Base-by-base conservation (phyloP, 2,113 vertebrate genomes). In the Gopherus evgoodei region DNA sequence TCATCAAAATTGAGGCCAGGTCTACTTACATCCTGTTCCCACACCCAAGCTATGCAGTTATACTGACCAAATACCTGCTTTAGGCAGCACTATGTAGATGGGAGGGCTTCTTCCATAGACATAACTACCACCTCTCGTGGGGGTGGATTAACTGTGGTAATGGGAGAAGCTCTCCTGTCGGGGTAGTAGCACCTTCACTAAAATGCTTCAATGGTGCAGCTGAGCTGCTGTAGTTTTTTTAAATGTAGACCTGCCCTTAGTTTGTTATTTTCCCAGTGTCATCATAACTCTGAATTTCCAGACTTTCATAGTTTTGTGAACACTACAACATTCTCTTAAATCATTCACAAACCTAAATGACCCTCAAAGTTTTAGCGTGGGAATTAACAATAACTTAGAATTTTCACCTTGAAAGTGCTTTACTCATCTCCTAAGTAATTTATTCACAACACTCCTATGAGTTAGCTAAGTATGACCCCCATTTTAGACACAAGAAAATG, bases 401-500 rank as follows among this genome's bases (percentile, higher is more conserved):
- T 81, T 88, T 85, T 47, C 80, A 83, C 50, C 35, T 75, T 85
- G 19, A 83, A 90, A 93, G 81, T 25, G 1, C 22, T 92, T 56
- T 88, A 85, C 83, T 83, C 5, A 90, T 3, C 7, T 90, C 91
- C 83, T 56, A 50, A 88, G n/a, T 12, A 62, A 72, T 86, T 93
- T 88, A 83, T 65, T 89, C 25, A 75, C 49, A 81, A 35, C 0
- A 0, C 53, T 12, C 24, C 62, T 90, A 25, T 13, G 79, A 93
- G 35, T 38, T 0, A 88, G 35, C 44, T 35, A 8, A 88, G 7
- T 62, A 86, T 25, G 83, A 96, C 78, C 69, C 14, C 8, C 14
- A 49, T 57, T 83, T 93, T 12, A 91, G n/a, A 57, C 83, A 38
- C 52, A 91, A 84, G 86, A n/a, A 90, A 95, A 76, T 16, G 72